Conservation (phyloP, 2,113 vertebrate species). For the Takifugu bimaculatus region DNA sequence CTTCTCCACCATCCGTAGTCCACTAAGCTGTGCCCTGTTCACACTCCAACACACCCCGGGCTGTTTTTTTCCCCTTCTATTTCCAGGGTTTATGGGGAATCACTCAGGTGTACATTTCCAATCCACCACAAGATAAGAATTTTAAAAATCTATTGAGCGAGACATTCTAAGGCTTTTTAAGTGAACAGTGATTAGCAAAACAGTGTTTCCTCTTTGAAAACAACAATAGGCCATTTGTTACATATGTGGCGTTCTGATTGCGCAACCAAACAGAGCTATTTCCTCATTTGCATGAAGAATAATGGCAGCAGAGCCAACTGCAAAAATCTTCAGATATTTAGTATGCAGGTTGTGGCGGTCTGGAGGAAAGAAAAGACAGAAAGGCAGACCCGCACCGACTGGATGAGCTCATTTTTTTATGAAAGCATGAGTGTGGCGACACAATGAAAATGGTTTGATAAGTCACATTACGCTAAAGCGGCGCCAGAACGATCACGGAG, state of each 20-base stretch:
- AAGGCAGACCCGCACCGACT: constrained; percentile 35
- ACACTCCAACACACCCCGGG: too few relatives aligned
- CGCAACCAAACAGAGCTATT: not conserved
- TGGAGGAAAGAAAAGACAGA: constrained; percentile 25
- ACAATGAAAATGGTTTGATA: constrained; percentile 59
- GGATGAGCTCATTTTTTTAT: constrained; percentile 50
- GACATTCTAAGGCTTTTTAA: too few relatives aligned
- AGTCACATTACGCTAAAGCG: constrained; percentile 49
- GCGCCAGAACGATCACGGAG: constrained; percentile 39
- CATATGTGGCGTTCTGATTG: not conserved
- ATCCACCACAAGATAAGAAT: not conserved
- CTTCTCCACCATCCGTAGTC: constrained; percentile 22
- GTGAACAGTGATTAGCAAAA: too few relatives aligned
- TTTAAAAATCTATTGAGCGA: not conserved
- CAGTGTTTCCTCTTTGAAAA: too few relatives aligned
- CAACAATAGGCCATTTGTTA: too few relatives aligned
- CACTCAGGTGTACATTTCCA: constrained; percentile 28
- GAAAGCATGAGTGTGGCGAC: constrained; percentile 58
- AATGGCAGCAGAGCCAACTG: constrained; percentile 23
- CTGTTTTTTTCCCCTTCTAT: constrained; percentile 2
- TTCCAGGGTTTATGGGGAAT: not conserved
- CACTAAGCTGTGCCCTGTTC: constrained; percentile 25
- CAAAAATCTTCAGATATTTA: constrained; percentile 48
- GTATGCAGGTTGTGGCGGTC: constrained; percentile 15
- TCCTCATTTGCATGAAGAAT: constrained; percentile 8